A percentile compares a stretch with the other conserved stretches of the same genome.
phyloP scores from a whole-genome alignment of 2,888 invertebrate species.

The Augochlorella aurata region DNA sequence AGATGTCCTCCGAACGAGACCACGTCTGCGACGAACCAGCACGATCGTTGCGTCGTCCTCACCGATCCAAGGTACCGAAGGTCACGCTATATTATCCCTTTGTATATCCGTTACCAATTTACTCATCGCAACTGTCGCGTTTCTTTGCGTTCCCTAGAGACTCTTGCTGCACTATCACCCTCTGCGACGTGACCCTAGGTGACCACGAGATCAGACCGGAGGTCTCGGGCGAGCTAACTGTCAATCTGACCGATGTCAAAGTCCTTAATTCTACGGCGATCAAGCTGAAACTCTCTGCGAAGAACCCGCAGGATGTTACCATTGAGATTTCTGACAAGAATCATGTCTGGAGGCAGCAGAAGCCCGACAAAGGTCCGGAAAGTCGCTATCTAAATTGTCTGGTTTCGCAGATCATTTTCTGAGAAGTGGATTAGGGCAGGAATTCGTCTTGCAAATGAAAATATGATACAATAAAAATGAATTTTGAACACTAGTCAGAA shows the following conservation, averaged over 20 bases:
- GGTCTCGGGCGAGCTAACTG: constrained; percentile 75
- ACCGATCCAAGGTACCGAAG: constrained; percentile 85
- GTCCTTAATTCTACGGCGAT: constrained; percentile 80
- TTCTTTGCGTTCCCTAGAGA: constrained; percentile 83
- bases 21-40: constrained; percentile 77
- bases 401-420: too few relatives aligned
- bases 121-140: background rate
- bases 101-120: too few relatives aligned
- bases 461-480: too few relatives aligned
- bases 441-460: too few relatives aligned
- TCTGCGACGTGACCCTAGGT: constrained; percentile 92
- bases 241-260: constrained; percentile 78
- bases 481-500: too few relatives aligned
- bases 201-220: constrained; percentile 85
- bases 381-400: too few relatives aligned
- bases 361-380: constrained; percentile 74
- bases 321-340: constrained; percentile 79
- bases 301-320: constrained; percentile 71
- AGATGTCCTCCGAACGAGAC: constrained; percentile 83
- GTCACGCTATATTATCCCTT: background rate
- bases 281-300: constrained; percentile 75
- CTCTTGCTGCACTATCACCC: constrained; percentile 91
- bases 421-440: too few relatives aligned
- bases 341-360: constrained; percentile 77
- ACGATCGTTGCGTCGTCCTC: constrained; percentile 91